A percentile compares a stretch with the other conserved stretches of the same genome.
phyloP scores from a whole-genome alignment of 2,113 vertebrate genomes.

The Trichomycterus rosablanca region DNA sequence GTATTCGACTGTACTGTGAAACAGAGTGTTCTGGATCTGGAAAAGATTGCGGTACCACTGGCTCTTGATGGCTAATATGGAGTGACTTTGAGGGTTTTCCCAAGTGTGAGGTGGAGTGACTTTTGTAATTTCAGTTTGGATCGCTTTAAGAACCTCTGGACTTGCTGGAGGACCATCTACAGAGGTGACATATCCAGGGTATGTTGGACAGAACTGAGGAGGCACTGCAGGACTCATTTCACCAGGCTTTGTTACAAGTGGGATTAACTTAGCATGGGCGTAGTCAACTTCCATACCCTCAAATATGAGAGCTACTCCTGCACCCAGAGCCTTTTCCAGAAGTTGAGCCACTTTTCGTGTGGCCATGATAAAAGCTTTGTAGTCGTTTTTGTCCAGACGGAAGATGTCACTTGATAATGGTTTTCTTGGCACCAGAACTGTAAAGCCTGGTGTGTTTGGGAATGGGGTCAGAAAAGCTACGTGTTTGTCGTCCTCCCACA shows the following conservation, averaged over 20 bases:
- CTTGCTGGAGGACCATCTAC: slow-evolving; percentile 59
- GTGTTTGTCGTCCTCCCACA: slow-evolving; percentile 70
- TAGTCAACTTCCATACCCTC: slow-evolving; percentile 71
- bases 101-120: slow-evolving; percentile 61
- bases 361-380: slow-evolving; percentile 59
- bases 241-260: slow-evolving; percentile 52
- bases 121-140: slow-evolving; percentile 58
- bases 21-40: slow-evolving; percentile 72
- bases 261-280: slow-evolving; percentile 68
- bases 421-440: slow-evolving; percentile 68
- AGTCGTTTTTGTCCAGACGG: slow-evolving; percentile 55
- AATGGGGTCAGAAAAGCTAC: slow-evolving; percentile 72
- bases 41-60: slow-evolving; percentile 72
- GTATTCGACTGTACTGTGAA: slow-evolving; percentile 72
- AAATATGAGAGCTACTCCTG: slow-evolving; percentile 67
- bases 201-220: slow-evolving; percentile 54
- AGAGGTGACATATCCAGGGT: slow-evolving; percentile 68
- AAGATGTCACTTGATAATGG: slow-evolving; percentile 67
- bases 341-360: slow-evolving; percentile 58
- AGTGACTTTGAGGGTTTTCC: slow-evolving; percentile 62
- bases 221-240: slow-evolving; percentile 28
- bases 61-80: slow-evolving; percentile 62
- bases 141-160: slow-evolving; percentile 50
- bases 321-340: slow-evolving; percentile 57
- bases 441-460: slow-evolving; percentile 66